Evolutionary conservation across 2,113 vertebrate genomes (phyloP).

Genomic region (Origma solitaria): DNA sequence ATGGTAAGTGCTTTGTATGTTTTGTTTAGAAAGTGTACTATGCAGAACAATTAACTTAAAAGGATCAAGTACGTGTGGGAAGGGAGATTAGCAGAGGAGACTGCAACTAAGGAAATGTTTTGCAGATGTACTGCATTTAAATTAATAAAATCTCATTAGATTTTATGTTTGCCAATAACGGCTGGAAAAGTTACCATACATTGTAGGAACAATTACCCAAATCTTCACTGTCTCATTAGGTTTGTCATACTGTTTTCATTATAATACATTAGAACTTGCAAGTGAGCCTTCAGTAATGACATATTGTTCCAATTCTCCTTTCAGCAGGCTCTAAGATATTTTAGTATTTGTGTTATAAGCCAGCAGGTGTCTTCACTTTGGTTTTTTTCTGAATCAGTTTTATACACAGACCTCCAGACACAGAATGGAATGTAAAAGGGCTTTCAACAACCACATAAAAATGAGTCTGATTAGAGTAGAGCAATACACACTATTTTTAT

Average conservation of each 20-base stretch:
- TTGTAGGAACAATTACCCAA: slow-evolving; percentile 78
- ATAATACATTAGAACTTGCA: slow-evolving; percentile 88
- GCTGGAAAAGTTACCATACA: slow-evolving; percentile 83
- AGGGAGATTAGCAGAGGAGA: slow-evolving; percentile 76
- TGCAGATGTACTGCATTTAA: slow-evolving; percentile 84
- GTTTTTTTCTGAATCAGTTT: slow-evolving; percentile 81
- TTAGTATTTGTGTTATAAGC: slow-evolving; percentile 85
- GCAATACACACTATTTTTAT: slow-evolving; percentile 72
- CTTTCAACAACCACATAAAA: slow-evolving; percentile 86
- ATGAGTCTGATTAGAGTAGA: slow-evolving; percentile 76
- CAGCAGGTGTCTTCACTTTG: slow-evolving; percentile 93
- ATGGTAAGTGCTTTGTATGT: slow-evolving; percentile 59
- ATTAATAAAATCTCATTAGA: slow-evolving; percentile 88
- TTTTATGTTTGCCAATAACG: slow-evolving; percentile 86
- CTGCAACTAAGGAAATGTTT: slow-evolving; percentile 80
- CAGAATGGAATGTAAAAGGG: slow-evolving; percentile 82
- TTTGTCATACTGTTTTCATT: slow-evolving; percentile 94
- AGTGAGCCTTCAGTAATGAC: slow-evolving; percentile 86
- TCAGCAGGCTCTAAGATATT: slow-evolving; percentile 84
- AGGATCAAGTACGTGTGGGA: slow-evolving; percentile 72
- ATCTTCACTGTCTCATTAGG: slow-evolving; percentile 87
- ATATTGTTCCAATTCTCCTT: slow-evolving; percentile 87
- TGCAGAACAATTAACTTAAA: slow-evolving; percentile 79
- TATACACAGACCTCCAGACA: slow-evolving; percentile 87
- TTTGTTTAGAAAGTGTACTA: slow-evolving; percentile 61